phyloP scores from a whole-genome alignment of 2,113 vertebrate genomes.

The Megaceryle maxima region DNA sequence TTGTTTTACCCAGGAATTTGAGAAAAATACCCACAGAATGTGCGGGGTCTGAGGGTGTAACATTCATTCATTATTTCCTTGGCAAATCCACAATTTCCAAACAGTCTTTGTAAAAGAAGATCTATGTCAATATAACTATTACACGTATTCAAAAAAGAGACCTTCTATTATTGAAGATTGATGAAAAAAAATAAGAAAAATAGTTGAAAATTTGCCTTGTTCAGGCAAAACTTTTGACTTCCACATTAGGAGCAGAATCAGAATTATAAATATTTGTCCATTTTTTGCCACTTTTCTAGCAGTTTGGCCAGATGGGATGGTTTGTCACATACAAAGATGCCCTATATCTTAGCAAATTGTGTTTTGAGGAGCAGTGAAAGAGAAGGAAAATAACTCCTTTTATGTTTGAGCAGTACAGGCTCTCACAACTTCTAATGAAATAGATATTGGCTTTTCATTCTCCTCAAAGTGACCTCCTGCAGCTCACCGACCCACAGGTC shows the following conservation, averaged over 20 bases:
- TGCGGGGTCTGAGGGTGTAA: accelerated
- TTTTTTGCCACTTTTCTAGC: not conserved
- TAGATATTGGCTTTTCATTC: not conserved
- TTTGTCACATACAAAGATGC: not conserved
- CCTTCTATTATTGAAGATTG: not conserved
- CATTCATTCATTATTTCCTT: not conserved
- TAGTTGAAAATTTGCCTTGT: not conserved
- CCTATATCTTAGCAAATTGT: not conserved
- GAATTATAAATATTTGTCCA: not conserved
- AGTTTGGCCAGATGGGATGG: not conserved
- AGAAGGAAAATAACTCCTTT: not conserved
- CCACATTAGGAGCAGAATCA: not conserved
- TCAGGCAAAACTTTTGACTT: not conserved
- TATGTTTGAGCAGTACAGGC: not conserved
- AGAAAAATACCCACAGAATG: not conserved
- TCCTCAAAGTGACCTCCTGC: not conserved
- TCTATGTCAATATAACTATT: not conserved
- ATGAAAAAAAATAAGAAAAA: not conserved
- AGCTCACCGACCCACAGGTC: not conserved
- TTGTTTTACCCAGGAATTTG: not conserved
- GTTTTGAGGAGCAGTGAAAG: not conserved
- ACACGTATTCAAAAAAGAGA: not conserved
- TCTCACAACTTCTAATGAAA: not conserved
- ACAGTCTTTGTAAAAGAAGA: not conserved
- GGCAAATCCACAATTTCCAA: not conserved